Evolutionary conservation across 2,113 vertebrate species (phyloP).

Genomic region (Leptobrachium ailaonicum): DNA sequence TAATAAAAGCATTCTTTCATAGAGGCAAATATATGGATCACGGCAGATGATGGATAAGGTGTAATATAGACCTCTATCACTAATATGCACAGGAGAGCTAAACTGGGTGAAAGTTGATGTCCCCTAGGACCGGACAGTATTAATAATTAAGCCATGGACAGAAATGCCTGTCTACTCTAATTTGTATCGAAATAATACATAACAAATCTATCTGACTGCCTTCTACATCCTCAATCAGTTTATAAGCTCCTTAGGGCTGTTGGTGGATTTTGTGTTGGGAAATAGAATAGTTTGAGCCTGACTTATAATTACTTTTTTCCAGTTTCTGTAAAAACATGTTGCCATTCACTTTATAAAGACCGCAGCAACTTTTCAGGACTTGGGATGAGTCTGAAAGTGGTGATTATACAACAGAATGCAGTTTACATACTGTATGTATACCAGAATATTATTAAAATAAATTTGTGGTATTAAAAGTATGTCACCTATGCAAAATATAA

Average conservation of each 20-base stretch:
- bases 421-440: background rate
- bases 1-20: conserved; percentile 44
- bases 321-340: background rate
- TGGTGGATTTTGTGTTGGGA: background rate
- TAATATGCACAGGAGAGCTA: background rate
- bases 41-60: conserved; percentile 35
- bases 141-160: background rate
- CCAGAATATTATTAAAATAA: too few species aligned
- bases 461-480: too few species aligned
- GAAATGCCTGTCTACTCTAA: background rate
- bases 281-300: background rate
- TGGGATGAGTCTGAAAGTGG: background rate
- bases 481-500: too few species aligned
- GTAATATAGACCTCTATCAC: conserved; percentile 17
- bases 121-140: background rate
- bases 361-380: background rate
- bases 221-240: background rate
- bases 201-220: background rate
- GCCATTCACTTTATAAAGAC: background rate
- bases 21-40: conserved; percentile 38
- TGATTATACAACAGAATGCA: background rate
- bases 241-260: conserved; percentile 1
- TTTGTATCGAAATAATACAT: conserved; percentile 6
- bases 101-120: conserved; percentile 24
- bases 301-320: background rate